Evolutionary conservation across 2,888 invertebrate species (phyloP), one percentile per base, ranked within the genome.

Genomic region (Drosophila paranaensis): DNA sequence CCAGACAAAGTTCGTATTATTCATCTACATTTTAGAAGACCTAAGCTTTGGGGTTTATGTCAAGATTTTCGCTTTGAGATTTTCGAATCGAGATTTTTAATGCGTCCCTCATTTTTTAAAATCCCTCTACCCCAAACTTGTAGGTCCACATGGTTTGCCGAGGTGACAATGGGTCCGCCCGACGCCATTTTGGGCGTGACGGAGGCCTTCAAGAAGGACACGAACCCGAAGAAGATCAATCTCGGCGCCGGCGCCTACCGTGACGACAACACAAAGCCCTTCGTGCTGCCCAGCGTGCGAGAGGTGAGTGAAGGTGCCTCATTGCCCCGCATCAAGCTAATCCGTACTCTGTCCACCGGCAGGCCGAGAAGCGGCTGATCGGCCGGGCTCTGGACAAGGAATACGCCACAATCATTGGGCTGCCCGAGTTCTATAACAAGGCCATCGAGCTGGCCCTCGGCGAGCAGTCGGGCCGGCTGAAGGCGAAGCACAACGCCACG

Each of bases 121-220:
- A 50, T 2, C 8, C 16, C 13, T 20, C 6, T 50, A 20, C 10
- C 11, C 1, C 33, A 33, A 50, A n/a, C 14, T 60, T 9, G 11
- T 81, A 97, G 97, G 91, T 95, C 89, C 33, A 71, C 96, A 82
- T 97, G 96, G 96, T 98, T 97, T 96, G 93, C 95, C 67, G 95
- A 96, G 91, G 98, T 99, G 10, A 95, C 96, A 92, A 97, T 98
- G 97, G 99, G 99, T 6, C 99, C 99, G 20, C 99, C 99, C 6
- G 99, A 99, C 94, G 97, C 97, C 30, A 99, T 99, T 93, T 94
- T 99, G 56, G 99, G 99, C 42, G 97, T 99, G 46, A 97, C 98
- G 0, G 99, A 99, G 93, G 99, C 99, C 0, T 99, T 94, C 93
- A 99, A 98, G 92, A 95, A 94, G 71, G 99, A 99, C 92, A 94